A percentile compares a stretch with the other conserved stretches of the same genome.
Conservation (phyloP, 2,888 invertebrate genomes). For the Morpho helenor region DNA sequence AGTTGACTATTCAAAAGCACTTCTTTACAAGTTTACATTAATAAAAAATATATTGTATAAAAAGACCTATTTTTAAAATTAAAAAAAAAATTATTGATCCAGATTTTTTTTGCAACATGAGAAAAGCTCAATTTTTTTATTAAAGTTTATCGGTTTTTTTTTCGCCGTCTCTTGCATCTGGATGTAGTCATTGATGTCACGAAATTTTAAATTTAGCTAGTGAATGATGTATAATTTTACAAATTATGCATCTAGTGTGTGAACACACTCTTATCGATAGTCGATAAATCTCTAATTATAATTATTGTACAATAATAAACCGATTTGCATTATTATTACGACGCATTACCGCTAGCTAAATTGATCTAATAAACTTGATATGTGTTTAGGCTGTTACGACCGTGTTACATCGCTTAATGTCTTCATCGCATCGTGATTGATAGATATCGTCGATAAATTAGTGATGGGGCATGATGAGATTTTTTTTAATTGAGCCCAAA, state of each 20-base stretch:
- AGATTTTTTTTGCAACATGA: too few species aligned
- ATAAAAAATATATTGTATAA: too few species aligned
- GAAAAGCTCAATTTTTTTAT: too few species aligned
- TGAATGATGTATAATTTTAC: neutral
- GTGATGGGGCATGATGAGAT: slow-evolving; percentile 29
- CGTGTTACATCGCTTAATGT: slow-evolving; percentile 37
- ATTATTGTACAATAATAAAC: slow-evolving; percentile 48
- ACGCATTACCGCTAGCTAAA: slow-evolving; percentile 41
- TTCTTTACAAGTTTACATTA: too few species aligned
- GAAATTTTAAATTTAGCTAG: too few species aligned
- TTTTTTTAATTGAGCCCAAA: too few species aligned
- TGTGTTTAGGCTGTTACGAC: slow-evolving; percentile 7
- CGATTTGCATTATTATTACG: slow-evolving; percentile 55
- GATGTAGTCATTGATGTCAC: too few species aligned
- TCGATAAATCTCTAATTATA: slow-evolving; percentile 16
- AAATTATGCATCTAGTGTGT: neutral
- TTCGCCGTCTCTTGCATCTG: too few species aligned
- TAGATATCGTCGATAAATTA: slow-evolving; percentile 23
- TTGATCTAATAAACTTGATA: slow-evolving; percentile 64
- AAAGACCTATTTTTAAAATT: too few species aligned
- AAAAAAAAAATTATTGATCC: too few species aligned
- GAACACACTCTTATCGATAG: neutral
- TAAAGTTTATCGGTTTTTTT: too few species aligned
- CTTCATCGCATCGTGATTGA: slow-evolving; percentile 51
- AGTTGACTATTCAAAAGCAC: too few species aligned